These are phyloP conservation scores for Crotalus helleri DNA, from an alignment of 2,113 vertebrate genomes.

Conservation along the genomic window DNA sequence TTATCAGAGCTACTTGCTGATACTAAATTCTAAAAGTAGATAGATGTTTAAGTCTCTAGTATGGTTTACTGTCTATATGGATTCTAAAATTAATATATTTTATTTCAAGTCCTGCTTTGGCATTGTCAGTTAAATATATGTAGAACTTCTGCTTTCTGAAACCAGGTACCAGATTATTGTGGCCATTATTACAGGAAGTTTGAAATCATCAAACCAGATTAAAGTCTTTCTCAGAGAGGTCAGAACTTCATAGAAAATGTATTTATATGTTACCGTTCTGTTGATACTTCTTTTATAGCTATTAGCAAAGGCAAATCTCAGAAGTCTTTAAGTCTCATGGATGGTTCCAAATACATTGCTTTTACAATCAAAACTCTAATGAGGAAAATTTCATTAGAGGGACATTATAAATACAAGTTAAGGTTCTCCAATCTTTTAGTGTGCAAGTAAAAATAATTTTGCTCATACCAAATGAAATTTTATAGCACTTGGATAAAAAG, in stretches of 20 bases:
- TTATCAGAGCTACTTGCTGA: background rate
- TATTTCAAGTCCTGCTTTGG: background rate
- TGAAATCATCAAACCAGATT: background rate
- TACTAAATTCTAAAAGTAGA: background rate
- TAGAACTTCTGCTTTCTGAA: background rate
- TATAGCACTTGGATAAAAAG: background rate
- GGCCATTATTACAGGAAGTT: background rate
- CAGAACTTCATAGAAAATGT: background rate
- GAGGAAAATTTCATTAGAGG: background rate
- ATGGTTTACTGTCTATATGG: background rate
- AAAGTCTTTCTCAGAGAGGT: background rate
- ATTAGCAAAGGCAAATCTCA: background rate
- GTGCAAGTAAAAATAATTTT: background rate
- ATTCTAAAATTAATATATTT: background rate
- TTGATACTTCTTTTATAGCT: background rate
- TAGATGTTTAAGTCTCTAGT: background rate
- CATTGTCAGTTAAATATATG: background rate
- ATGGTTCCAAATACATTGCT: background rate
- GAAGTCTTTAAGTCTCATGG: background rate
- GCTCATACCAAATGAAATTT: background rate
- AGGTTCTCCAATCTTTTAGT: slow-evolving; percentile 10
- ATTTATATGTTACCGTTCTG: background rate
- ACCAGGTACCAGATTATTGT: background rate
- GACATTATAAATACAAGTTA: background rate
- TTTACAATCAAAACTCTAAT: slow-evolving; percentile 12